Evolutionary conservation across 1,140 invertebrate genomes (phyloP).

Genomic region (Pantala flavescens): DNA sequence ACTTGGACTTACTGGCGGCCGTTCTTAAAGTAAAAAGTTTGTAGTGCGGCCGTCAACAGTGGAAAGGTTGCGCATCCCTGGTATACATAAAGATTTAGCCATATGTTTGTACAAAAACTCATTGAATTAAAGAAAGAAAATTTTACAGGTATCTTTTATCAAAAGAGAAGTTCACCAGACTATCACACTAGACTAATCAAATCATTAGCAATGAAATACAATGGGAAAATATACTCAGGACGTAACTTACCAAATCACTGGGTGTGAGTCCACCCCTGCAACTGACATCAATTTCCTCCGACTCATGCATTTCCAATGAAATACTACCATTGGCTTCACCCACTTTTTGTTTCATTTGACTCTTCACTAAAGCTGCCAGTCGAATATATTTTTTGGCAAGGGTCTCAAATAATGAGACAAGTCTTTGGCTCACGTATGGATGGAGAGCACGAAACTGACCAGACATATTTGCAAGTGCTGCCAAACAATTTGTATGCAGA

Average conservation of each 20-base stretch:
- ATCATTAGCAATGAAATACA: too few relatives aligned
- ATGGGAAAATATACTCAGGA: too few relatives aligned
- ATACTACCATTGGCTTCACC: slow-evolving; percentile 27
- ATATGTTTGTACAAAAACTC: too few relatives aligned
- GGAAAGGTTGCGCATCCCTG: too few relatives aligned
- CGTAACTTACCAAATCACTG: slow-evolving; percentile 10
- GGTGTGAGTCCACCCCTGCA: slow-evolving; percentile 26
- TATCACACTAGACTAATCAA: too few relatives aligned
- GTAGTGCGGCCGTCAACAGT: too few relatives aligned
- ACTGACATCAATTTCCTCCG: slow-evolving; percentile 24
- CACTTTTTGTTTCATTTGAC: slow-evolving; percentile 35
- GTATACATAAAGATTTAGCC: too few relatives aligned
- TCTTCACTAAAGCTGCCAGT: slow-evolving; percentile 34
- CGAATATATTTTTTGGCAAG: slow-evolving; percentile 67
- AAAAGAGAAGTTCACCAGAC: too few relatives aligned
- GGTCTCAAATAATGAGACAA: slow-evolving; percentile 80
- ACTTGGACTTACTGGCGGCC: too few relatives aligned
- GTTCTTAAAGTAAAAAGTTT: too few relatives aligned
- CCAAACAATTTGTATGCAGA: slow-evolving; percentile 92
- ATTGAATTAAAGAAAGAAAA: too few relatives aligned
- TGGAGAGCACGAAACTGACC: slow-evolving; percentile 87
- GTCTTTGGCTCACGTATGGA: slow-evolving; percentile 89
- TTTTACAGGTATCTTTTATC: too few relatives aligned
- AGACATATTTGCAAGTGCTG: slow-evolving; percentile 96
- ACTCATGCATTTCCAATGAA: slow-evolving; percentile 24